Evolutionary conservation across 64 coral and sea anemone species (phyloP).

Genomic region (Anthopleura sola): DNA sequence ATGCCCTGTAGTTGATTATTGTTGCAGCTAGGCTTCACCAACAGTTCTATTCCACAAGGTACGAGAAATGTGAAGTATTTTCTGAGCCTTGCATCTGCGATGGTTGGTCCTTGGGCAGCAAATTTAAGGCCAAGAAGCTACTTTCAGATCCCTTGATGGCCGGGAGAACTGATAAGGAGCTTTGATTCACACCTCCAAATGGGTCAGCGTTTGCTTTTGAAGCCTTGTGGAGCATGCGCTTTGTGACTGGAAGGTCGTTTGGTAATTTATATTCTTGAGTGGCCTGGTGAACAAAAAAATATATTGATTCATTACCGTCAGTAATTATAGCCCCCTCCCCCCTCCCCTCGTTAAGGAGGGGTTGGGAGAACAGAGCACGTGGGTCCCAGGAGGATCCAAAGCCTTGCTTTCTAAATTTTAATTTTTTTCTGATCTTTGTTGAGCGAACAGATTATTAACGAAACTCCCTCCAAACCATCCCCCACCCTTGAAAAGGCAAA

Average conservation of each 20-base stretch:
- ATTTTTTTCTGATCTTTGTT: no score
- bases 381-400: no score
- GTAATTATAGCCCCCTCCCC: neutral
- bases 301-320: no score
- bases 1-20: no score
- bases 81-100: conserved; percentile 48
- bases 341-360: neutral
- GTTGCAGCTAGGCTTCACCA: no score
- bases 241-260: conserved; percentile 60
- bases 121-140: neutral
- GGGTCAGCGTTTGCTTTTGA: conserved; percentile 28
- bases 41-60: conserved; percentile 29
- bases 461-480: no score
- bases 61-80: conserved; percentile 61
- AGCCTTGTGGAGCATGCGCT: conserved; percentile 66
- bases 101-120: conserved; percentile 18
- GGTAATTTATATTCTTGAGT: conserved; percentile 70
- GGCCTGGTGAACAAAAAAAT: conserved; percentile 3
- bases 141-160: conserved; percentile 60
- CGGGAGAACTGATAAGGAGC: conserved; percentile 46
- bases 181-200: conserved; percentile 40
- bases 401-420: no score
- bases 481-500: no score
- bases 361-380: no score
- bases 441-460: no score